A percentile compares a stretch with the other conserved stretches of the same genome.
phyloP scores from a whole-genome alignment of 2,888 invertebrate species.

The Alviniconcha strummeri region DNA sequence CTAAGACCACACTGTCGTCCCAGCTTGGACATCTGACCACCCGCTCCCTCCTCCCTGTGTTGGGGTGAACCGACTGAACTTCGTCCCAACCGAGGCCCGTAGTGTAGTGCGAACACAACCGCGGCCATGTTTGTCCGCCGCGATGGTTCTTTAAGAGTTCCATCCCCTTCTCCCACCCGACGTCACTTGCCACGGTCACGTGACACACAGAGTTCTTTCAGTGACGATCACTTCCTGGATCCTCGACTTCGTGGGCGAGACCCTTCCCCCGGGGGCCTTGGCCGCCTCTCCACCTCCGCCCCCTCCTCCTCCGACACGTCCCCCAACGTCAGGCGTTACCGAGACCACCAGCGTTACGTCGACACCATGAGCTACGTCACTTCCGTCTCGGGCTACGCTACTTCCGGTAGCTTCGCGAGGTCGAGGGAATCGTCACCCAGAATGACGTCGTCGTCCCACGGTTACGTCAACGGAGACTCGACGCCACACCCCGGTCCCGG shows the following conservation, averaged over 20 bases:
- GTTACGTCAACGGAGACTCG: conserved; percentile 19
- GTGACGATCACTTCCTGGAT: conserved; percentile 11
- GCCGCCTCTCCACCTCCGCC: conserved; percentile 27
- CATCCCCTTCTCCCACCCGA: conserved; percentile 22
- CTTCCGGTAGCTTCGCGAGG: not conserved
- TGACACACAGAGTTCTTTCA: not conserved
- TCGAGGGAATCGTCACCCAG: not conserved
- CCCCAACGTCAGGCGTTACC: not conserved
- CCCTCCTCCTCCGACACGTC: conserved; percentile 2
- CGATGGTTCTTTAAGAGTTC: not conserved
- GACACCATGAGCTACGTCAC: not conserved
- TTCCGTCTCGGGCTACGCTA: not conserved
- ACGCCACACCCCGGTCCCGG: not conserved
- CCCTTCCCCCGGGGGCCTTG: conserved; percentile 15
- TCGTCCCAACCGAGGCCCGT: too few species aligned
- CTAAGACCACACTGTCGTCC: too few species aligned
- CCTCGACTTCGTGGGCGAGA: conserved; percentile 6
- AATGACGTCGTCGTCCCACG: not conserved
- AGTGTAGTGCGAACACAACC: too few species aligned
- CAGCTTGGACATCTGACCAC: too few species aligned
- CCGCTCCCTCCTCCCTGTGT: too few species aligned
- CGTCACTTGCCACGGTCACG: conserved; percentile 9
- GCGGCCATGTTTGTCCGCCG: too few species aligned
- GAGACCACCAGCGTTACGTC: not conserved
- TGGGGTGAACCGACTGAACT: too few species aligned